Base-by-base conservation (phyloP, 2,113 vertebrate species). In the Zosterops pallidus region DNA sequence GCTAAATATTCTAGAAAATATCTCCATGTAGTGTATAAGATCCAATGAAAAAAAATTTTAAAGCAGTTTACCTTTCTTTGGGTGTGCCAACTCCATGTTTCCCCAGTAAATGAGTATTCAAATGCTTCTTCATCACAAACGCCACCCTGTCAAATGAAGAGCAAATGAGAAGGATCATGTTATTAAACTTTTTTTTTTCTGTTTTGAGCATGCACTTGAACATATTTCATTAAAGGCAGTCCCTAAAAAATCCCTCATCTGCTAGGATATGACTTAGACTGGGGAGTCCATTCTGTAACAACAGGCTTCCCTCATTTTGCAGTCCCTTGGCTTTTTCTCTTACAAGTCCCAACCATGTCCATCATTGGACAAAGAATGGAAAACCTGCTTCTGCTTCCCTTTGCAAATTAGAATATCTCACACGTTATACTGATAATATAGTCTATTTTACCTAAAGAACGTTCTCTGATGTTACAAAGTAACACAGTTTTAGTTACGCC, bases 81-180 rank as follows among this genome's bases (percentile, higher is more conserved):
- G 99, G 99, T 76, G 99, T 99, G 52, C 99, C 99, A 74, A 99
- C 98, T 96, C 99, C 99, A 11, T 99, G 99, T 94, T 99, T 99
- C 72, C 99, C 99, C 89, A 99, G 97, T 83, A 99, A 97, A 94
- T 99, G 99, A 60, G 99, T 99, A 96, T 99, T 99, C 93, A 99
- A 97, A 97, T 99, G 99, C 64, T 99, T 99, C 98, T 99, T 99
- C 99, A 99, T 99, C 92, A 99, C 99, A 98, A 99, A 99, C 11
- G 99, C 99, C 98, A 99, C 99, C 93, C 99, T 99, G 92, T 37
- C 95, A 97, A 96, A 87, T 83, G 91, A 94, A 74, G 3, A 97
- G 39, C 96, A 89, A 97, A 31, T 8, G 78, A 95, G 16, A 21
- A 82, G 65, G 14, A 89, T 86, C 21, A 83, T 5, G 81, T 55